Conservation (phyloP, 2,797 vertebrate species). For the Vireo griseus region DNA sequence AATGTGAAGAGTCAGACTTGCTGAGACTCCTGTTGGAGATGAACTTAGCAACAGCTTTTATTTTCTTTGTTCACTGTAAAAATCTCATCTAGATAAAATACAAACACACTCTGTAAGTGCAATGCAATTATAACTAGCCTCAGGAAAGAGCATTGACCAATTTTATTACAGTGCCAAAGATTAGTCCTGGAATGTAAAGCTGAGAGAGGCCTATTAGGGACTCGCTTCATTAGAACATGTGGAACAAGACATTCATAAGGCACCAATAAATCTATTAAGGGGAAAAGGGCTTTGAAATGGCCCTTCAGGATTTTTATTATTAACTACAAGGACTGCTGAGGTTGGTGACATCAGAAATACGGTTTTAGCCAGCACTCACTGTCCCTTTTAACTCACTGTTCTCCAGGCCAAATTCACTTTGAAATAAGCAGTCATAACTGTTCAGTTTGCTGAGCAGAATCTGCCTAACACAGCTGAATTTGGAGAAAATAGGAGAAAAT, state of each 20-base stretch:
- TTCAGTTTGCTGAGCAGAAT: neutral
- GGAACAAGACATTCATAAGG: conserved; percentile 50
- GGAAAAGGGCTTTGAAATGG: conserved; percentile 16
- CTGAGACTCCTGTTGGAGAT: neutral
- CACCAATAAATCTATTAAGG: conserved; percentile 64
- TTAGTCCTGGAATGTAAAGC: conserved; percentile 55
- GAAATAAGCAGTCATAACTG: neutral
- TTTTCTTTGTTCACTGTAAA: conserved; percentile 21
- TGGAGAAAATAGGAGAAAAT: neutral
- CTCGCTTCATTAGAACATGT: conserved; percentile 61
- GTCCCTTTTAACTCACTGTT: neutral
- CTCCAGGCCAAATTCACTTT: neutral
- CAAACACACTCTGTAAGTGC: conserved; percentile 19
- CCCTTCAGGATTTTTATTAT: conserved; percentile 13
- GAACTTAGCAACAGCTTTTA: conserved; percentile 43
- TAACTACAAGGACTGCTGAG: conserved; percentile 4
- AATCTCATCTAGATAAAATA: conserved; percentile 48
- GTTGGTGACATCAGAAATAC: neutral
- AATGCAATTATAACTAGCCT: conserved; percentile 62
- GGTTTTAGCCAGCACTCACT: neutral
- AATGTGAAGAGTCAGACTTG: neutral
- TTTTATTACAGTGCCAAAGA: conserved; percentile 57
- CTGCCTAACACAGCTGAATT: neutral
- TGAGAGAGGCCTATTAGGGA: conserved; percentile 36
- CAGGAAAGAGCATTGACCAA: conserved; percentile 40